phyloP scores from a whole-genome alignment of 53 echinoderm and acorn worm genomes.

The Holothuria leucospilota region DNA sequence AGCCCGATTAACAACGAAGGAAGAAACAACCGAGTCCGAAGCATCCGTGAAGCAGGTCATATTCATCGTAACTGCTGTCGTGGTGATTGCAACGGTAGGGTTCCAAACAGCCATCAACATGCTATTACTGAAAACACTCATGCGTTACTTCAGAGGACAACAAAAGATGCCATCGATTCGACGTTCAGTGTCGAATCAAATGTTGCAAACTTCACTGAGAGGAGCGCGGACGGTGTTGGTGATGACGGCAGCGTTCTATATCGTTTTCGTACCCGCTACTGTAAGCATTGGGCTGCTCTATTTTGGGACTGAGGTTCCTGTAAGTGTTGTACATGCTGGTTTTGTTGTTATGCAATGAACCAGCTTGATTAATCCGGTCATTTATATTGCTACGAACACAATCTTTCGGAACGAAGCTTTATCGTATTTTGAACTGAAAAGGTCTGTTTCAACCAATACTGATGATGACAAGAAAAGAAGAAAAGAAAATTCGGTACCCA shows the following conservation, averaged over 20 bases:
- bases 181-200: too few relatives aligned
- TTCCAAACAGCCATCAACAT: neutral
- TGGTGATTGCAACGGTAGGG: neutral
- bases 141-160: too few relatives aligned
- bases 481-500: too few relatives aligned
- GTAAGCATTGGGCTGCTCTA: neutral
- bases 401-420: neutral
- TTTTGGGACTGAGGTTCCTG: neutral
- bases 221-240: conserved; percentile 9
- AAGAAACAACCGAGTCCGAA: neutral
- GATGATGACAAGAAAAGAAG: too few relatives aligned
- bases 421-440: too few relatives aligned
- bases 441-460: too few relatives aligned
- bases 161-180: too few relatives aligned
- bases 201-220: neutral
- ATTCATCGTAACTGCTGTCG: neutral
- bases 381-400: conserved; percentile 6
- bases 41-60: neutral
- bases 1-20: neutral
- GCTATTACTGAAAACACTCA: neutral
- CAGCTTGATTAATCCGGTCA: conserved; percentile 15
- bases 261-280: neutral
- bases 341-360: conserved; percentile 32
- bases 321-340: neutral
- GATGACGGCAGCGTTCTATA: conserved; percentile 16